A percentile compares a stretch with the other conserved stretches of the same genome.
Conservation (phyloP, 2,888 invertebrate species). For the Agrypnus murinus region DNA sequence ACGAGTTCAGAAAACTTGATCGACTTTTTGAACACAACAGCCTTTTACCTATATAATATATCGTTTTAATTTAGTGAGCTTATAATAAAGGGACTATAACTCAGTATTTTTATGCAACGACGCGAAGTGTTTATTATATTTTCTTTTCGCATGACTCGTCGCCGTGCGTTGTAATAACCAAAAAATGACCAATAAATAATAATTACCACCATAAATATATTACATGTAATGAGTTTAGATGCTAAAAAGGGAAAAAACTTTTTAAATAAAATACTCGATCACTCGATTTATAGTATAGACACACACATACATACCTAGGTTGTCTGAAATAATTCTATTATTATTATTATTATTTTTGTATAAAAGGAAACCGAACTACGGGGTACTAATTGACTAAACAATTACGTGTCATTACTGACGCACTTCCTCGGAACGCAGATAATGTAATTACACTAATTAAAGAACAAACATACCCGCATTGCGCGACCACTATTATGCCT, state of each 20-base stretch:
- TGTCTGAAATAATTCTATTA: too few species aligned
- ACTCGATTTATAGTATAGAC: too few species aligned
- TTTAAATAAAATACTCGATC: too few species aligned
- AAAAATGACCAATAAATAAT: conserved; percentile 48
- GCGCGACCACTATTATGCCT: conserved; percentile 43
- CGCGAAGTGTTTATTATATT: conserved; percentile 61
- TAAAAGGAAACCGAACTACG: conserved; percentile 24
- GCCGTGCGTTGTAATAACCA: conserved; percentile 36
- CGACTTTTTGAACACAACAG: conserved; percentile 57
- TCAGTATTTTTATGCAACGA: conserved; percentile 58
- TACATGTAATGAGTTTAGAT: conserved; percentile 45
- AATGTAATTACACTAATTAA: conserved; percentile 62
- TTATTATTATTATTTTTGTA: conserved; percentile 17
- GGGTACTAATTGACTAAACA: conserved; percentile 59
- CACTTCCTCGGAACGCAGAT: conserved; percentile 67
- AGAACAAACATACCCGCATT: conserved; percentile 57
- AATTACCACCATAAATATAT: conserved; percentile 39
- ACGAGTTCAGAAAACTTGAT: conserved; percentile 63
- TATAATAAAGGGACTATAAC: conserved; percentile 57
- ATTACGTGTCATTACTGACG: conserved; percentile 67
- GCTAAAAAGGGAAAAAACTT: too few species aligned
- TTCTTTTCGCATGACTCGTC: conserved; percentile 58
- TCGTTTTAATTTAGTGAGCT: conserved; percentile 57
- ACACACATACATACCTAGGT: too few species aligned
- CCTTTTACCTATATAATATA: conserved; percentile 56